Evolutionary conservation across 2,113 vertebrate species (phyloP).

Genomic region (Athene noctua): DNA sequence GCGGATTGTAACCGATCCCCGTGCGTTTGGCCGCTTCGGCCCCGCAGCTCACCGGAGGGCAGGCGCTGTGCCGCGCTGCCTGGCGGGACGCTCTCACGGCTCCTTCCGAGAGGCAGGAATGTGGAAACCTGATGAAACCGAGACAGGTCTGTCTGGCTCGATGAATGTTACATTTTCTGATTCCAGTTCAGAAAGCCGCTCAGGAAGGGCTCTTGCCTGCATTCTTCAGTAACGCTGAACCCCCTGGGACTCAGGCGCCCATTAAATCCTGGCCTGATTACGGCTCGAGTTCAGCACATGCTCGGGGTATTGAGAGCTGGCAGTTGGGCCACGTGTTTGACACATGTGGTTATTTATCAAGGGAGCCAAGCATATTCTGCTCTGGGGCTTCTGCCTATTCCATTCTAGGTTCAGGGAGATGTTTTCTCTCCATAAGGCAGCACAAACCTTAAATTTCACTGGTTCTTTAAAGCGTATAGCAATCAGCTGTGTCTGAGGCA

Average conservation of each 20-base stretch:
- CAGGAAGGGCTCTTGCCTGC: not conserved
- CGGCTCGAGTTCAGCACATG: not conserved
- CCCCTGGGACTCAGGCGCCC: not conserved
- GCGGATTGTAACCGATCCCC: not conserved
- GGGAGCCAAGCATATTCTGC: not conserved
- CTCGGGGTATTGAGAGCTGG: not conserved
- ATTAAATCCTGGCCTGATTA: no score
- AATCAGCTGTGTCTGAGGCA: not conserved
- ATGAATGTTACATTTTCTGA: not conserved
- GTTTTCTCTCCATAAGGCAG: not conserved
- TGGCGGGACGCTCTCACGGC: not conserved
- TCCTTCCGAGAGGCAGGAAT: not conserved
- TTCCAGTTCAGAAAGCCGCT: not conserved
- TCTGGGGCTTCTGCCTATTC: not conserved
- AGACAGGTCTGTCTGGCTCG: not conserved
- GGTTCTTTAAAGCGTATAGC: not conserved
- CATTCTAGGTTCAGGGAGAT: not conserved
- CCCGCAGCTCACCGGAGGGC: not conserved
- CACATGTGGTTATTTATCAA: not conserved
- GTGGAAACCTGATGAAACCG: not conserved
- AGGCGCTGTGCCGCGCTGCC: not conserved
- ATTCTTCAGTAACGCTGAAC: not conserved
- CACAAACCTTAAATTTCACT: not conserved
- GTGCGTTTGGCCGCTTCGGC: not conserved
- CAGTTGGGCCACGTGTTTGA: not conserved